These are phyloP conservation scores for Clepsis dumicolana DNA, from an alignment of 2,888 invertebrate species.

Conservation along the genomic window DNA sequence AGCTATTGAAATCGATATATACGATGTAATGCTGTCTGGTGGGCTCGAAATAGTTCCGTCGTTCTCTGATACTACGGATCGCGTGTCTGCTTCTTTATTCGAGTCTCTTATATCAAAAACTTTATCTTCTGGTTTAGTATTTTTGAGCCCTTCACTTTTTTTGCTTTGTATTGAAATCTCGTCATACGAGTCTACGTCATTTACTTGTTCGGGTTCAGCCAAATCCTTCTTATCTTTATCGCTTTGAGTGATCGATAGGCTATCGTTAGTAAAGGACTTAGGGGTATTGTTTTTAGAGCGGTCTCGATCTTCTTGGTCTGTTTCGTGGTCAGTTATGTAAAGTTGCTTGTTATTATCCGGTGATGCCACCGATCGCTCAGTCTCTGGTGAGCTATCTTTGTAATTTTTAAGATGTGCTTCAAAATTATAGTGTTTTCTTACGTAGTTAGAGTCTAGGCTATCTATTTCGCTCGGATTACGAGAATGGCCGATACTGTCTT, in stretches of 20 bases:
- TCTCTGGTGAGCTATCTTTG: slow-evolving; percentile 81
- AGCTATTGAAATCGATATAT: slow-evolving; percentile 81
- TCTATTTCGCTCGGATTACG: slow-evolving; percentile 85
- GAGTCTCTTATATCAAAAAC: slow-evolving; percentile 47
- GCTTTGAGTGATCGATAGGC: slow-evolving; percentile 69
- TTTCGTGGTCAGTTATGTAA: slow-evolving; percentile 74
- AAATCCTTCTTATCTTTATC: slow-evolving; percentile 65
- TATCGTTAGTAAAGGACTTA: slow-evolving; percentile 79
- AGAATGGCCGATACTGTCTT: slow-evolving; percentile 81
- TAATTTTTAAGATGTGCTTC: slow-evolving; percentile 78
- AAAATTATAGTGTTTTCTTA: slow-evolving; percentile 84
- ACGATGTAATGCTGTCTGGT: slow-evolving; percentile 82
- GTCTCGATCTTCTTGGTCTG: slow-evolving; percentile 71
- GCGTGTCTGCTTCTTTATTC: slow-evolving; percentile 64
- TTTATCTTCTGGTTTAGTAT: slow-evolving; percentile 47
- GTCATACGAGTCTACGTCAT: slow-evolving; percentile 63
- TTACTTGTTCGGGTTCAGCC: slow-evolving; percentile 51
- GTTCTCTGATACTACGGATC: slow-evolving; percentile 79
- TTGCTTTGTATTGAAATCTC: slow-evolving; percentile 65
- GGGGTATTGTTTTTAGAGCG: slow-evolving; percentile 78
- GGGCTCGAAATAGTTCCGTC: slow-evolving; percentile 81
- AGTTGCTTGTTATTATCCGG: slow-evolving; percentile 73
- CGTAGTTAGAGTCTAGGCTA: slow-evolving; percentile 86
- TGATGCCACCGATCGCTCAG: slow-evolving; percentile 71
- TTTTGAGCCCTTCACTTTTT: slow-evolving; percentile 54